phyloP scores from a whole-genome alignment of 2,113 vertebrate genomes.

The Marcusenius ussheri region DNA sequence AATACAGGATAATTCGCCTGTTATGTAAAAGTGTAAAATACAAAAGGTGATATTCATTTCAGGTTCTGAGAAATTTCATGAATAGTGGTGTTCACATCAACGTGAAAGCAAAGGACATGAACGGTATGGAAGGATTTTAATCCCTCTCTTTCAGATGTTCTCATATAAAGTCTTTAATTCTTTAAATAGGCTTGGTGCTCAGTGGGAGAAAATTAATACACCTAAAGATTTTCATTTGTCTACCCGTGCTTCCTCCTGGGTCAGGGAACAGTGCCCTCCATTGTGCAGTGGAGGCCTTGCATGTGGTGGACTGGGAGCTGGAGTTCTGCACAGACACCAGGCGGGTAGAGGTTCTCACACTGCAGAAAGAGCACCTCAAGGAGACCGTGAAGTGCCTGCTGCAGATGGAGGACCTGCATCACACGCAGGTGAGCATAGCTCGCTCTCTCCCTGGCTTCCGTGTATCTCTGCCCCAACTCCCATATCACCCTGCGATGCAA shows the following conservation, averaged over 20 bases:
- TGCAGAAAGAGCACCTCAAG: background rate
- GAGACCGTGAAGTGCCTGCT: background rate
- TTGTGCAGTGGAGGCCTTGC: background rate
- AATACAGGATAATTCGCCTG: background rate
- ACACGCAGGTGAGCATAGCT: background rate
- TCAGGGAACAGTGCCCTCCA: background rate
- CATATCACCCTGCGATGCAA: background rate
- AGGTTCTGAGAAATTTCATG: conserved; percentile 65
- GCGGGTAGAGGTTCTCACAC: background rate
- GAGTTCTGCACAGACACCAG: background rate
- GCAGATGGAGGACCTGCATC: background rate
- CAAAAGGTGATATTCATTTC: background rate
- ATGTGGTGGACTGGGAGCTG: background rate
- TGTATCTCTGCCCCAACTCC: background rate
- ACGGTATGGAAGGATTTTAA: conserved; percentile 44
- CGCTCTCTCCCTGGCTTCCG: background rate
- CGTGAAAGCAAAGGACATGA: conserved; percentile 59
- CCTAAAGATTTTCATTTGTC: background rate
- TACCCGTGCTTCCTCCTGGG: background rate
- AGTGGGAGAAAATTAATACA: background rate
- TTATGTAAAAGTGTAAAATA: background rate
- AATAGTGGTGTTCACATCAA: conserved; percentile 49
- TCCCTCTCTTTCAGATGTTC: background rate
- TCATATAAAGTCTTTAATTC: background rate
- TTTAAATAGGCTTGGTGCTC: background rate